phyloP scores from a whole-genome alignment of 2,888 invertebrate species.

The Lepidonotus clava region DNA sequence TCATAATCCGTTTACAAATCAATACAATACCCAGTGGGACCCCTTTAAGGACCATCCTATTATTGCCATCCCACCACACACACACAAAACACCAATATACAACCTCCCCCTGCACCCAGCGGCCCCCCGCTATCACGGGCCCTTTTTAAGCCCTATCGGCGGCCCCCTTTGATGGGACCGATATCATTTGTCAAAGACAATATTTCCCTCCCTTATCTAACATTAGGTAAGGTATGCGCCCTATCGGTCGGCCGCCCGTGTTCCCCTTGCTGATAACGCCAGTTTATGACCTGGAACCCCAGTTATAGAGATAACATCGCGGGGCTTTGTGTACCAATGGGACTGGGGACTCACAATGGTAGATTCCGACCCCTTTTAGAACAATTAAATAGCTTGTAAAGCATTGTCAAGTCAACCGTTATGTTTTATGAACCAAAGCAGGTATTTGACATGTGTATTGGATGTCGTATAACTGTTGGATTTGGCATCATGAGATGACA shows the following conservation, averaged over 20 bases:
- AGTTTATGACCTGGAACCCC: slow-evolving; percentile 19
- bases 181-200: slow-evolving; percentile 40
- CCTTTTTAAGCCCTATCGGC: background rate
- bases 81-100: background rate
- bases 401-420: no score
- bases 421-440: no score
- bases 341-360: background rate
- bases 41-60: no score
- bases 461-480: no score
- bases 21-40: no score
- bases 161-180: background rate
- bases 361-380: no score
- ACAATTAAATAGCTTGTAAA: no score
- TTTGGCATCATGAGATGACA: no score
- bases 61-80: background rate
- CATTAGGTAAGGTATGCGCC: background rate
- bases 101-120: background rate
- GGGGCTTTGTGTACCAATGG: background rate
- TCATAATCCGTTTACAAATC: no score
- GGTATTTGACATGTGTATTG: no score
- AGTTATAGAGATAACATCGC: background rate
- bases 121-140: background rate
- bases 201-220: slow-evolving; percentile 19
- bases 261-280: background rate
- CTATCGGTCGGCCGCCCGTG: background rate